Evolutionary conservation across 2,113 vertebrate species (phyloP), one percentile per base, ranked within the genome.

Genomic region (Phylloscopus trochilus): DNA sequence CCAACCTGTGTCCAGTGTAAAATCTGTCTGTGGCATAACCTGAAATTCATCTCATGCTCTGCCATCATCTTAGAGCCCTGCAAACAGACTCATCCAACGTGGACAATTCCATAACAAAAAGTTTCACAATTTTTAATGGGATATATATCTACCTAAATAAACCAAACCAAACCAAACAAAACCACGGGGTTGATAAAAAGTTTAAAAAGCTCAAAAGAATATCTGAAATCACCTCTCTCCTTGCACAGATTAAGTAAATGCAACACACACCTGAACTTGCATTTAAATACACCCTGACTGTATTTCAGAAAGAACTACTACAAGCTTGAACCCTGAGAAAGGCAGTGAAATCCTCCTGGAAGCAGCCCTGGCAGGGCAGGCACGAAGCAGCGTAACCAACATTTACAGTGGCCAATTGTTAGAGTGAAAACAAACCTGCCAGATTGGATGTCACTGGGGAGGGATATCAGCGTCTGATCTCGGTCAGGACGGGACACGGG

Each of bases 401-500:
- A 12, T 69, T 77, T 77, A 98, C 97, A 98, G 98, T 96, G 96
- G 96, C 39, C 79, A 94, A 98, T 98, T 98, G 98, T 98, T 97
- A 91, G 18, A 63, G 76, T 88, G 98, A 97, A 98, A 98, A 88
- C 35, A 86, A 98, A 95, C 83, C 97, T 58, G 88, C 4, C 23
- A 78, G 98, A 98, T 98, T 93, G 66, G 83, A 63, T 98, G 96
- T 98, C 98, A 68, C 72, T 24, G 79, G 90, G 95, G 94, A 97
- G 95, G 96, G 95, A 93, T 97, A 96, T 95, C 82, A 16, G 95
- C 31, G 12, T 96, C 97, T 96, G 95, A 98, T 97, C 97, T 96
- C 56, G 22, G 83, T 77, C 89, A 62, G 90, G 89, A 92, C 60
- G 53, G 93, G 97, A 92, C 97, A 94, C 16, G 6, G 90, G 96